These are phyloP conservation scores for Hippocampus zosterae DNA, from an alignment of 2,113 vertebrate genomes.

Conservation along the genomic window DNA sequence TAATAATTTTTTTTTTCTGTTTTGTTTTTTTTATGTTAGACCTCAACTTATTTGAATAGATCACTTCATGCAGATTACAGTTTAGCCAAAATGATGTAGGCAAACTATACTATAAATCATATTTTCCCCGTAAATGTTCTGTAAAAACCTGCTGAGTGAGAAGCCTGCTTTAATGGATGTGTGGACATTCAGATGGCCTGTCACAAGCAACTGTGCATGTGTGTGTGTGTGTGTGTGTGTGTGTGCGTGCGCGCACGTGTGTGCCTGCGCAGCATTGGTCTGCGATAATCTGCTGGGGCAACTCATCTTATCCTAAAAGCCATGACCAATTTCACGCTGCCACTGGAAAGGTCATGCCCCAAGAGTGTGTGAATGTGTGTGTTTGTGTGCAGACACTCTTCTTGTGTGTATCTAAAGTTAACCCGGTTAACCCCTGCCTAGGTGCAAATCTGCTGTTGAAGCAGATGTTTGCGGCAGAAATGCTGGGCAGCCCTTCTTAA, in stretches of 20 bases:
- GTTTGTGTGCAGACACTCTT: constrained; percentile 34
- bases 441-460: constrained; percentile 62
- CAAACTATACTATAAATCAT: constrained; percentile 44
- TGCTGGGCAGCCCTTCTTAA: constrained; percentile 46
- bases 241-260: not conserved
- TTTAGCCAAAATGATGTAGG: constrained; percentile 16
- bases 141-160: constrained; percentile 64
- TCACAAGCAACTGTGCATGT: constrained; percentile 41
- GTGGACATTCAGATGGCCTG: constrained; percentile 63
- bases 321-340: constrained; percentile 76
- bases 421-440: constrained; percentile 65
- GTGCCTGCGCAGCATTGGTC: not conserved
- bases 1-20: not conserved
- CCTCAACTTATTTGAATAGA: not conserved
- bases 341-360: constrained; percentile 68
- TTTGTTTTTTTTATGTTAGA: not conserved
- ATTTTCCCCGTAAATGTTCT: constrained; percentile 49
- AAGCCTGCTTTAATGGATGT: constrained; percentile 56
- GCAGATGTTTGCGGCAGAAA: constrained; percentile 56
- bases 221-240: constrained; percentile 15
- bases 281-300: constrained; percentile 55
- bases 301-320: constrained; percentile 68
- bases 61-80: not conserved
- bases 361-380: constrained; percentile 24
- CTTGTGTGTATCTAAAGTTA: constrained; percentile 58